Evolutionary conservation across 2,888 invertebrate genomes (phyloP).

Genomic region (Idaea dimidiata): DNA sequence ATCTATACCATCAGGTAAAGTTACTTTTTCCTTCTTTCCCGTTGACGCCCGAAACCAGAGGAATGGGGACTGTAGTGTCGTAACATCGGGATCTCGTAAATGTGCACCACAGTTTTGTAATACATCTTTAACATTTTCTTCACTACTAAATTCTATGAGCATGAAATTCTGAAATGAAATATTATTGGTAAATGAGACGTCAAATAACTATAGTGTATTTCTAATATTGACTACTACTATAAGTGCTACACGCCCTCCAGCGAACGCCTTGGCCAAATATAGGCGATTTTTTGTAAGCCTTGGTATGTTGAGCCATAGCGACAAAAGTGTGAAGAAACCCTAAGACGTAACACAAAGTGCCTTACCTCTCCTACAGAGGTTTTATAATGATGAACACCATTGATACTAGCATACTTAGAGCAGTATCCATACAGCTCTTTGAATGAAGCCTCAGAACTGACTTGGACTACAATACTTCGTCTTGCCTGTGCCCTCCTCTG

Average conservation of each 20-base stretch:
- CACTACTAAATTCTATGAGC: constrained; percentile 85
- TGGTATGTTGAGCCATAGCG: too few species aligned
- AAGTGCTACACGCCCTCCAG: too few species aligned
- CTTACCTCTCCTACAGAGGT: constrained; percentile 69
- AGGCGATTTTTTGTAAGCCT: too few species aligned
- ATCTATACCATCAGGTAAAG: constrained; percentile 20
- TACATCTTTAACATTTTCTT: constrained; percentile 76
- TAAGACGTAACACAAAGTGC: too few species aligned
- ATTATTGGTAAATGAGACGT: not conserved
- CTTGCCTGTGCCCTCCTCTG: constrained; percentile 83
- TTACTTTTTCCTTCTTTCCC: constrained; percentile 45
- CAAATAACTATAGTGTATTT: too few species aligned
- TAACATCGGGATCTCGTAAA: constrained; percentile 77
- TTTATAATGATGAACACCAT: constrained; percentile 84
- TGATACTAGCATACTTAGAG: constrained; percentile 82
- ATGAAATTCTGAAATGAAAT: constrained; percentile 83
- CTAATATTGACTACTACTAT: too few species aligned
- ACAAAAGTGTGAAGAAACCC: too few species aligned
- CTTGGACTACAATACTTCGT: constrained; percentile 87
- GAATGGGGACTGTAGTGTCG: constrained; percentile 85
- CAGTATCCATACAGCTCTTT: constrained; percentile 86
- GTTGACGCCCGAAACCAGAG: constrained; percentile 84
- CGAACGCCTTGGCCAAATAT: too few species aligned
- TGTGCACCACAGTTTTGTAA: constrained; percentile 80
- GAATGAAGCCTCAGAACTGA: constrained; percentile 86